These are phyloP conservation scores for Hippocampus guttulatus DNA, from an alignment of 2,113 vertebrate species.

Conservation along the genomic window DNA sequence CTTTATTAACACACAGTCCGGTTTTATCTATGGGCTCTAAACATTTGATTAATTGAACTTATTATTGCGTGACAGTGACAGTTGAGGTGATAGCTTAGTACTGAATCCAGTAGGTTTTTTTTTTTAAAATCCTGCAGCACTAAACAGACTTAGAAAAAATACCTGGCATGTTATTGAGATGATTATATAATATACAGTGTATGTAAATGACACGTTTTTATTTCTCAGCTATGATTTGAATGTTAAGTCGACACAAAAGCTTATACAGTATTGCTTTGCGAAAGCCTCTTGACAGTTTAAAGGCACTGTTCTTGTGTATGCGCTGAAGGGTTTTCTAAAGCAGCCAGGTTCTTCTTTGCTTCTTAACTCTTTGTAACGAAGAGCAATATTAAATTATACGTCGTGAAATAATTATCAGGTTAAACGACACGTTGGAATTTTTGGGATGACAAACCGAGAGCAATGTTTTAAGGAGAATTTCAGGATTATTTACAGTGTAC, in stretches of 20 bases:
- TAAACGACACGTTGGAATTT: not conserved
- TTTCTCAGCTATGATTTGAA: conserved; percentile 28
- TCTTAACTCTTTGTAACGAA: not conserved
- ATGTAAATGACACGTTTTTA: conserved; percentile 1
- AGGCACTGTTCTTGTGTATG: conserved; percentile 41
- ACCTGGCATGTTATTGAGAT: not conserved
- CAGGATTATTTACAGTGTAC: not conserved
- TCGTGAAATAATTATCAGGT: not conserved
- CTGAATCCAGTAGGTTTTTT: not conserved
- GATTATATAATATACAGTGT: conserved; percentile 6
- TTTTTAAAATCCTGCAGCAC: not conserved
- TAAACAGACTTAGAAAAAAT: not conserved
- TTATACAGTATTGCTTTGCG: conserved; percentile 37
- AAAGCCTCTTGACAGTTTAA: conserved; percentile 52
- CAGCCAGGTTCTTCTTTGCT: conserved; percentile 24
- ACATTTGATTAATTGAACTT: not conserved
- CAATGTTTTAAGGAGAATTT: not conserved
- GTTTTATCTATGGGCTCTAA: not conserved
- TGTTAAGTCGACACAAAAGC: conserved; percentile 38
- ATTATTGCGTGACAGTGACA: not conserved
- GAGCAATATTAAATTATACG: not conserved
- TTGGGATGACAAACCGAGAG: not conserved
- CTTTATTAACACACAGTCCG: not conserved
- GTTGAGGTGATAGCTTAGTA: not conserved
- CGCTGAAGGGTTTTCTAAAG: conserved; percentile 42